These are phyloP conservation scores for Neria commutata DNA, from an alignment of 2,888 invertebrate genomes.

Conservation along the genomic window DNA sequence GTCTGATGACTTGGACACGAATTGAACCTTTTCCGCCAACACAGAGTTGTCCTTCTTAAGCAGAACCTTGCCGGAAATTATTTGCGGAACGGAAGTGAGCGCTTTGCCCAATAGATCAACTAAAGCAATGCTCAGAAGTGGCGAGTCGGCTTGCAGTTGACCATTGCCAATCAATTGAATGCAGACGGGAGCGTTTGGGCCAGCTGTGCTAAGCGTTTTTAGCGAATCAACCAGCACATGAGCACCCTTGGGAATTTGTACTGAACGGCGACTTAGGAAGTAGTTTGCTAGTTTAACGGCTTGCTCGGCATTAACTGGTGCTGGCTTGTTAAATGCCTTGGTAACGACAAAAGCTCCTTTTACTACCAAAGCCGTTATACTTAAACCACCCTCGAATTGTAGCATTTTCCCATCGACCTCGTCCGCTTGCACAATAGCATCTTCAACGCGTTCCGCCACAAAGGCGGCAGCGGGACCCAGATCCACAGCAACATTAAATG, in stretches of 20 bases:
- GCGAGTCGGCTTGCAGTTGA: conserved; percentile 76
- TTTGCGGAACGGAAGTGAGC: conserved; percentile 59
- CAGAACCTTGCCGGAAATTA: conserved; percentile 49
- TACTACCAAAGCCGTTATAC: conserved; percentile 72
- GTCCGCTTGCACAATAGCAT: conserved; percentile 93
- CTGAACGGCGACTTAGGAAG: conserved; percentile 85
- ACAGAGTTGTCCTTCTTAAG: conserved; percentile 69
- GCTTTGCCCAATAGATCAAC: conserved; percentile 78
- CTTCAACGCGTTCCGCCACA: conserved; percentile 80
- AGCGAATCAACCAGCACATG: conserved; percentile 81
- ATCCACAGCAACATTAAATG: conserved; percentile 81
- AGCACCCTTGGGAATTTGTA: conserved; percentile 84
- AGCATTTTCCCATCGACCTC: conserved; percentile 87
- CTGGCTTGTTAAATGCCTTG: conserved; percentile 68
- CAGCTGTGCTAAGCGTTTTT: conserved; percentile 66
- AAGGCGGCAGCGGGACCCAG: conserved; percentile 70
- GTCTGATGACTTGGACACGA: conserved; percentile 72
- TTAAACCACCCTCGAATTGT: conserved; percentile 91
- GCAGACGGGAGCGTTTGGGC: conserved; percentile 82
- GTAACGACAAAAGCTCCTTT: conserved; percentile 68
- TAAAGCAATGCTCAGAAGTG: conserved; percentile 74
- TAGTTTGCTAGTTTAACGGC: conserved; percentile 89
- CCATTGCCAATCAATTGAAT: conserved; percentile 80
- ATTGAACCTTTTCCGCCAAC: conserved; percentile 63
- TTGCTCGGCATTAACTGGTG: conserved; percentile 77